Base-by-base conservation (phyloP, 2,888 invertebrate species). In the Meloe dianella region DNA sequence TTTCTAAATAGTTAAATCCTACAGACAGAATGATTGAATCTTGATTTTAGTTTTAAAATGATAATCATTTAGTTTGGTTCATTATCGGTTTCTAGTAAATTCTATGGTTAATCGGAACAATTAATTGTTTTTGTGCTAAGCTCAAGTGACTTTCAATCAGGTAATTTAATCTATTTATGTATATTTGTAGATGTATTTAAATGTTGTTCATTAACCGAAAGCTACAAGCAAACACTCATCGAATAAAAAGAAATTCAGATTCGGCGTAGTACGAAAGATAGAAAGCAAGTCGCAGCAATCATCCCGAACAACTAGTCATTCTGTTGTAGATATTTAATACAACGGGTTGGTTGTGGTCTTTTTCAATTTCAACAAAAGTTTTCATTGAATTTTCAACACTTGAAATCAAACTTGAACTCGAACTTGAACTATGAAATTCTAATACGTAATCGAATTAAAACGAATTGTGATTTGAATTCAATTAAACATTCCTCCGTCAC, bases 201-300 rank as follows among this genome's bases (percentile, higher is more conserved):
- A 27, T 58, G n/a, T 20, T 66, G 66, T 60, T 63, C 63, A 64
- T 64, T 68, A 65, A 57, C 64, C 57, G 63, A 66, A 61, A 38
- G 66, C 60, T 65, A 61, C 61, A 60, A 59, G 22, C 27, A 38
- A 20, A 60, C 58, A 57, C 60, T 56, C 59, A 56, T 3, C 61
- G 22, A 30, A 61, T 29, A 57, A 68, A 64, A 62, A 63, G 22
- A 51, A 51, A 1, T 64, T 57, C 27, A 72, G 73, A 74, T 74
- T 74, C 74, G 72, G 74, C 74, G 74, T 73, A 71, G 58, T 73
- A 51, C 56, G 62, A 63, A 32, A 62, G 47, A 51, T 62, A 61
- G 59, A 65, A 41, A 41, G 58, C 38, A 64, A 69, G 67, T 63
- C 57, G 59, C 20, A 51, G 35, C 54, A 62, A 61, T 69, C 64